These are phyloP conservation scores for Drosophila leonis DNA, from an alignment of 2,888 invertebrate species.

Conservation along the genomic window DNA sequence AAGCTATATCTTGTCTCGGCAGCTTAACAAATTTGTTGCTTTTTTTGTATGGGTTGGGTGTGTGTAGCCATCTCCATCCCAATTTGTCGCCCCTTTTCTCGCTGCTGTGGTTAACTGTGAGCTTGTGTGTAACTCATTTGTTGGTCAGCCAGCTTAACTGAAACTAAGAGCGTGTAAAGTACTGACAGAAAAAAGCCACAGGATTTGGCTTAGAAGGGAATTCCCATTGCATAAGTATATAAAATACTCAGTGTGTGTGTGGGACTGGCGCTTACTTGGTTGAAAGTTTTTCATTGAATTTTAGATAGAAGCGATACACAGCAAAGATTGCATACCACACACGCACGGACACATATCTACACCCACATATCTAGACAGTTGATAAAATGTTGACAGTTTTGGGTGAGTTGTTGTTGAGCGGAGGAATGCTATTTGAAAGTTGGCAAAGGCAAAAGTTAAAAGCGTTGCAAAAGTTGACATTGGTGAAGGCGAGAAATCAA, in stretches of 20 bases:
- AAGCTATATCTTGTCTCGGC: conserved; percentile 8
- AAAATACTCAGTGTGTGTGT: conserved; percentile 7
- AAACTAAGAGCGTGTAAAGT: conserved; percentile 74
- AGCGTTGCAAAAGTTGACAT: conserved; percentile 48
- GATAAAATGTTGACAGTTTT: conserved; percentile 79
- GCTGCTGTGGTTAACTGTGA: conserved; percentile 16
- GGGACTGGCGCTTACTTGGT: conserved; percentile 44
- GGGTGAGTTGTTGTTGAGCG: conserved; percentile 45
- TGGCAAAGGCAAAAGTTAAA: conserved; percentile 60
- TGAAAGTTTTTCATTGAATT: conserved; percentile 76
- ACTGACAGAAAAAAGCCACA: conserved; percentile 51
- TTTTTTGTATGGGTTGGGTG: conserved; percentile 3
- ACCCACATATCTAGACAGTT: conserved; percentile 45
- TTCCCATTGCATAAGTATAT: conserved; percentile 6
- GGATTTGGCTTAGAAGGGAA: conserved; percentile 33
- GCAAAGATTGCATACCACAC: conserved; percentile 53
- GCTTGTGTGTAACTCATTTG: conserved; percentile 61
- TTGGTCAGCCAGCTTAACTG: conserved; percentile 71
- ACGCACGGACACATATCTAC: background rate
- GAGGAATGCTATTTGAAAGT: conserved; percentile 42
- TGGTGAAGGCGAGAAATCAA: conserved; percentile 47
- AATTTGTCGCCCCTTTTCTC: background rate
- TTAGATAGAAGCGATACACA: conserved; percentile 38
- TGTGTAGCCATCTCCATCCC: background rate
- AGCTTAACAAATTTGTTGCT: conserved; percentile 38